Base-by-base conservation (phyloP, 2,888 invertebrate genomes). In the Dysmachus trigonus region DNA sequence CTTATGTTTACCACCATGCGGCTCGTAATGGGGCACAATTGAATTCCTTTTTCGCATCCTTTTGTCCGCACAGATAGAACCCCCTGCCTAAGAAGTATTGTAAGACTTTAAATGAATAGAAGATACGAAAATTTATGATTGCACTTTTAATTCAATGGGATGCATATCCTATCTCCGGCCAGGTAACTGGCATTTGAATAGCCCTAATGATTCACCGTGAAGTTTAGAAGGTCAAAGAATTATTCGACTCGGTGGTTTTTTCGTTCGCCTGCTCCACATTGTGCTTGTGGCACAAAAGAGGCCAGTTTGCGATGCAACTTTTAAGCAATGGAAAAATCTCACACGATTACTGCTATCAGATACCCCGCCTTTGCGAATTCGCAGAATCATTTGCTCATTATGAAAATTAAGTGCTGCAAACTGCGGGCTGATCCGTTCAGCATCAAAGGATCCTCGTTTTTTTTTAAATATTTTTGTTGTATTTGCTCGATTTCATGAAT, bases 61-160 rank as follows among this genome's bases (percentile, higher is more conserved):
- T 82, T 82, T 82, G 82, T 82, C 62, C 71, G 35, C 38, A 71
- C 62, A 82, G 82, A 82, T 82, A 82, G 71, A 53, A 82, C 82
- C 62, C 47, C 35, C 62, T 71, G 33, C 71, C 79, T 51, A 79
- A 79, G 79, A 31, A 82, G 82, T 38, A 82, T 62, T 62, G 71
- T 82, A 82, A 82, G 82, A 82, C 35, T 38, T n/a, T 22, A 82
- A 82, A 82, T 82, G 82, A 82, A 82, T 82, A 82, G 82, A 62
- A 31, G 31, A 82, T 53, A 33, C 82, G 82, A 82, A 82, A 82
- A 82, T 82, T 82, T 82, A 82, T 82, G 82, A 71, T 71, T 82
- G 82, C 82, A 82, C 82, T 82, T 71, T 71, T 82, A 62, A 82
- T 62, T 82, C 82, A 71, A 79, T 79, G 79, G 51, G 79, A 79